These are phyloP conservation scores for Marcusenius ussheri DNA, from an alignment of 2,113 vertebrate genomes.

Conservation along the genomic window DNA sequence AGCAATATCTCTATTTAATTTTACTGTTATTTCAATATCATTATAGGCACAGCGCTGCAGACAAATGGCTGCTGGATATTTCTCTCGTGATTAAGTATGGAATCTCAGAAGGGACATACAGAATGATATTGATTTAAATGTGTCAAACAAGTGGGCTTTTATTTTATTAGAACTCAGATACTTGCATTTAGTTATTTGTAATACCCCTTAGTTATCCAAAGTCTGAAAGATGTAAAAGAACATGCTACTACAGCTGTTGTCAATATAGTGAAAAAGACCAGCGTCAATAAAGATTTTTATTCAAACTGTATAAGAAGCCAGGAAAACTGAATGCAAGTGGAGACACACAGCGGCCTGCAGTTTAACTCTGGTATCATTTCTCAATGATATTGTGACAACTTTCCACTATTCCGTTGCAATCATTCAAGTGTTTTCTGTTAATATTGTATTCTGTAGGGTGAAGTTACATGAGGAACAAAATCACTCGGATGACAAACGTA, in stretches of 20 bases:
- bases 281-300: not conserved
- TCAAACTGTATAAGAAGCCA: not conserved
- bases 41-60: not conserved
- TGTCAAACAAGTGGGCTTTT: not conserved
- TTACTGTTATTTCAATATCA: slow-evolving; percentile 26
- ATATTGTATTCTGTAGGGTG: not conserved
- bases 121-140: slow-evolving; percentile 1
- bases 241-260: not conserved
- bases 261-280: not conserved
- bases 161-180: not conserved
- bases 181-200: not conserved
- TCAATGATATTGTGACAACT: not conserved
- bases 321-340: not conserved
- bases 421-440: not conserved
- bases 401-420: not conserved
- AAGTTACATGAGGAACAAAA: not conserved
- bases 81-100: slow-evolving; percentile 7
- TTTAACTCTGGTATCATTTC: not conserved
- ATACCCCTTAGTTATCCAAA: not conserved
- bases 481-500: not conserved
- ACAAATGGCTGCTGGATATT: not conserved
- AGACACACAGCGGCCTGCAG: not conserved
- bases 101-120: slow-evolving; percentile 24
- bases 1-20: slow-evolving; percentile 46
- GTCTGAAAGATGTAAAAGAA: not conserved